These are phyloP conservation scores for Stomatorhinus walkeri DNA, from an alignment of 2,797 vertebrate species.

Conservation along the genomic window DNA sequence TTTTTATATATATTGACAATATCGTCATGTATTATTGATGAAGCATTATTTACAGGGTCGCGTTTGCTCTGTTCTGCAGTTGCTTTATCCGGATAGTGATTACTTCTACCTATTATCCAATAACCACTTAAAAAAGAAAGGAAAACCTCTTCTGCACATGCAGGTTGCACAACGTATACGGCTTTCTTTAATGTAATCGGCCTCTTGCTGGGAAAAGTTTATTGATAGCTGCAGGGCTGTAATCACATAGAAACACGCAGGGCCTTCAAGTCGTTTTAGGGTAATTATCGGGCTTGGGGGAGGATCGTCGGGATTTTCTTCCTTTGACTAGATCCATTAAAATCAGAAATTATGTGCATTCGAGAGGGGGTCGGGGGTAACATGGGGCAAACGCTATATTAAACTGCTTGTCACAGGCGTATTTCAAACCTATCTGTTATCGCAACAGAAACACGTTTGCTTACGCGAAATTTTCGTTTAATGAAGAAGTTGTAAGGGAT, in stretches of 20 bases:
- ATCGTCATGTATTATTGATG: background rate
- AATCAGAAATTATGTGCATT: slow-evolving; percentile 58
- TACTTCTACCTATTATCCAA: background rate
- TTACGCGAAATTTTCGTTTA: slow-evolving; percentile 14
- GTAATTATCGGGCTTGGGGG: slow-evolving; percentile 68
- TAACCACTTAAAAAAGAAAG: slow-evolving; percentile 2
- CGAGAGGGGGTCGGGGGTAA: slow-evolving; percentile 30
- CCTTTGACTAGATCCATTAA: slow-evolving; percentile 71
- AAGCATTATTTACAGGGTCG: background rate
- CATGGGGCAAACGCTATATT: slow-evolving; percentile 36
- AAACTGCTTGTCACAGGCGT: slow-evolving; percentile 35
- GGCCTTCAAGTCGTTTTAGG: slow-evolving; percentile 71
- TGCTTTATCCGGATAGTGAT: background rate
- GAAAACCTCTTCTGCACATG: slow-evolving; percentile 33
- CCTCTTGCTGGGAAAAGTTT: slow-evolving; percentile 62
- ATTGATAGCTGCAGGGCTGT: slow-evolving; percentile 73
- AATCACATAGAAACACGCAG: slow-evolving; percentile 80
- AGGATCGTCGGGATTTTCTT: slow-evolving; percentile 54
- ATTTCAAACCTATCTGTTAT: slow-evolving; percentile 25
- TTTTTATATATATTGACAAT: background rate
- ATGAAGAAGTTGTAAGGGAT: background rate
- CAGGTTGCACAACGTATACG: slow-evolving; percentile 54
- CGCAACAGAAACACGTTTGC: slow-evolving; percentile 22
- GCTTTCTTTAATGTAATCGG: slow-evolving; percentile 52
- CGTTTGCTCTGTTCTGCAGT: background rate